Percentiles rank a stretch among this genome's conserved stretches.
These are phyloP conservation scores for Brachionus plicatilis DNA, from an alignment of 1,140 invertebrate genomes.

Conservation along the genomic window DNA sequence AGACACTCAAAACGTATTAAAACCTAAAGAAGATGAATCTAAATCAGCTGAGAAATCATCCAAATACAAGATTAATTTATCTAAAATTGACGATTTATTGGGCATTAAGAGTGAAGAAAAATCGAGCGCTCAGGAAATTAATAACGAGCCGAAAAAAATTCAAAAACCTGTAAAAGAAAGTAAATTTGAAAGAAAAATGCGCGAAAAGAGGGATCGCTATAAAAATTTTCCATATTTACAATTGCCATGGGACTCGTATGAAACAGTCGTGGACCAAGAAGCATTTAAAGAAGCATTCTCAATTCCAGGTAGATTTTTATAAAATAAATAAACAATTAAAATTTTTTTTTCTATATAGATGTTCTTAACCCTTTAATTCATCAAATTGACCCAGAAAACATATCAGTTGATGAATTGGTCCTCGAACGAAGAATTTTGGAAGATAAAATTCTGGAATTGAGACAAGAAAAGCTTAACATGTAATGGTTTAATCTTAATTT, in stretches of 20 bases:
- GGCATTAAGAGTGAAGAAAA: not conserved
- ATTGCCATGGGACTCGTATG: not conserved
- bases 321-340: not conserved
- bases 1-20: not conserved
- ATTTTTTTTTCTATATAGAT: not conserved
- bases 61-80: not conserved
- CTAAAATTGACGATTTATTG: not conserved
- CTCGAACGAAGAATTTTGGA: slow-evolving; percentile 23
- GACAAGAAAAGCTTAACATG: slow-evolving; percentile 2
- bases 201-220: not conserved
- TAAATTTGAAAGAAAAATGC: slow-evolving; percentile 20
- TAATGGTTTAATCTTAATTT: not conserved
- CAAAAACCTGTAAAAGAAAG: not conserved
- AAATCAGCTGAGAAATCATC: not conserved
- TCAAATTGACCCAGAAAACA: not conserved
- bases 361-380: not conserved
- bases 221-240: slow-evolving; percentile 22
- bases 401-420: not conserved
- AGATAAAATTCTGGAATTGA: slow-evolving; percentile 25
- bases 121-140: not conserved
- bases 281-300: not conserved
- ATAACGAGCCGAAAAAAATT: not conserved
- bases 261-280: not conserved
- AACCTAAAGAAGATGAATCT: not conserved
- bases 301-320: not conserved